These are phyloP conservation scores for Desoria tigrina DNA, from an alignment of 2,888 invertebrate genomes.

Conservation along the genomic window DNA sequence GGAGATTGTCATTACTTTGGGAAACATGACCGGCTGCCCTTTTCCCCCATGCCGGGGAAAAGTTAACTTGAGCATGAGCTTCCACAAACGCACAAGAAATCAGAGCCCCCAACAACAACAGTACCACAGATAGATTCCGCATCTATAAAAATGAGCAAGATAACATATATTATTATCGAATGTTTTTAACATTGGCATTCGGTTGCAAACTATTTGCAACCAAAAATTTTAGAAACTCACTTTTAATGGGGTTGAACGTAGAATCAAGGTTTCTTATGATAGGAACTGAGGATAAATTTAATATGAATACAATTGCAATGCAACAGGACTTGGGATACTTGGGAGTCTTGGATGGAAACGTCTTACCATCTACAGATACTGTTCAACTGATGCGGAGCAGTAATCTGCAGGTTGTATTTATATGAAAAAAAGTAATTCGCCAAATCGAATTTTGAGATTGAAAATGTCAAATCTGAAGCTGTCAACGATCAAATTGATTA, in stretches of 20 bases:
- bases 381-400: no score
- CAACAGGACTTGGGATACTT: no score
- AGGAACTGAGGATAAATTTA: no score
- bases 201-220: no score
- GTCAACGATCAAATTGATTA: conserved; percentile 42
- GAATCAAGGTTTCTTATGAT: no score
- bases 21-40: conserved; percentile 35
- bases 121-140: conserved; percentile 6
- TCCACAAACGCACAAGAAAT: conserved; percentile 34
- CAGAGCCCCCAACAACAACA: conserved; percentile 24
- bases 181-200: no score
- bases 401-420: not conserved
- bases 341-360: no score
- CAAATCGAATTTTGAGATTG: conserved; percentile 31
- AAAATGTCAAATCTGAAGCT: conserved; percentile 38
- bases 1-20: conserved; percentile 23
- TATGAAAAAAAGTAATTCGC: conserved; percentile 32
- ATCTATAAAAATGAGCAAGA: conserved; percentile 2
- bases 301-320: no score
- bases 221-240: no score
- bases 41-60: conserved; percentile 64
- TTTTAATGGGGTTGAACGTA: no score
- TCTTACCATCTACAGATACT: no score
- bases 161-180: no score
- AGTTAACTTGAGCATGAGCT: conserved; percentile 61